Conservation (phyloP, 2,797 vertebrate genomes). For the Ibycter americanus region DNA sequence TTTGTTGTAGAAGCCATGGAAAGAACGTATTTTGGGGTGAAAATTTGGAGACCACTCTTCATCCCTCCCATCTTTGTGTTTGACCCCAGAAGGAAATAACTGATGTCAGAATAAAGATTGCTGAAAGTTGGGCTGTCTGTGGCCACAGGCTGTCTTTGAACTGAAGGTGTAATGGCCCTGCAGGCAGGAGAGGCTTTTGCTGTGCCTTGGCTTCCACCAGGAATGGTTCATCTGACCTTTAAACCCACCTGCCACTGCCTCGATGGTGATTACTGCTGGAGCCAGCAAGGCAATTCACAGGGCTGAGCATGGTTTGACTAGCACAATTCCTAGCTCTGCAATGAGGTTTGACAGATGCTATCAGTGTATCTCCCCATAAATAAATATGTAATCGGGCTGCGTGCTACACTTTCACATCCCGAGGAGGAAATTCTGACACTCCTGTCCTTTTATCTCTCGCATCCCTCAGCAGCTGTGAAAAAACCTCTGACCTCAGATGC, state of each 20-base stretch:
- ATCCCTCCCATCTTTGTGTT: background rate
- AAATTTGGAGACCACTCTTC: background rate
- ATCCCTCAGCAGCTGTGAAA: slow-evolving; percentile 36
- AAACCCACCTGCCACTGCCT: background rate
- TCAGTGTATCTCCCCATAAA: slow-evolving; percentile 43
- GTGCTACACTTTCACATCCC: slow-evolving; percentile 11
- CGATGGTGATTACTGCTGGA: background rate
- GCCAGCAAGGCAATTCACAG: background rate
- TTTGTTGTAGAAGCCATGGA: background rate
- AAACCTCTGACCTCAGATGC: slow-evolving; percentile 30
- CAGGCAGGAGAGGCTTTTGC: background rate
- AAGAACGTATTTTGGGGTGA: background rate
- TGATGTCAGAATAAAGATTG: background rate
- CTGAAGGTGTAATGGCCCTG: background rate
- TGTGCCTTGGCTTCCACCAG: background rate
- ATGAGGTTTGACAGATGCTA: slow-evolving; percentile 23
- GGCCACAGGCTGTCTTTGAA: background rate
- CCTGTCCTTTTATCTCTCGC: slow-evolving; percentile 35
- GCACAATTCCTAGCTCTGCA: background rate
- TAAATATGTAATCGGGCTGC: background rate
- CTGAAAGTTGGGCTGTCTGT: background rate
- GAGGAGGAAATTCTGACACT: slow-evolving; percentile 43
- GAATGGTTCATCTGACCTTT: background rate
- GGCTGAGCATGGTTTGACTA: background rate
- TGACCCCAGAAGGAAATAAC: background rate